Evolutionary conservation across 2,113 vertebrate species (phyloP).

Genomic region (Heterocephalus glaber): DNA sequence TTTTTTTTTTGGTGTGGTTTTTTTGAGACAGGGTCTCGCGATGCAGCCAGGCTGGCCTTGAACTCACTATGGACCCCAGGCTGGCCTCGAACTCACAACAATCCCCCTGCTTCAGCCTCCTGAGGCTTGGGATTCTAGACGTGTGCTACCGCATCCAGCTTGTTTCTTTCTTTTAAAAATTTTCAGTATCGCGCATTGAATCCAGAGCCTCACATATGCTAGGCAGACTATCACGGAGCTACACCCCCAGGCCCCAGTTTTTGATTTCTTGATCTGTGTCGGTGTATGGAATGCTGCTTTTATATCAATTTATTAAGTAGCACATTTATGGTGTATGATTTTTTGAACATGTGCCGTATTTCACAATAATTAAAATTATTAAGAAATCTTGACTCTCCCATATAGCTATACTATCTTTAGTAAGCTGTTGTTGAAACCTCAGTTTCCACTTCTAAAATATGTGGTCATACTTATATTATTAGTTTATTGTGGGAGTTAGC

Average conservation of each 20-base stretch:
- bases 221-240: neutral
- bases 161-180: neutral
- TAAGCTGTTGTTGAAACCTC: neutral
- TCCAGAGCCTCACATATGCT: neutral
- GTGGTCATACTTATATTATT: neutral
- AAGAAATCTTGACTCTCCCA: neutral
- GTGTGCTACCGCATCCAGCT: neutral
- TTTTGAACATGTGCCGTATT: neutral
- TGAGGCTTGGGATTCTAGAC: neutral
- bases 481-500: slow-evolving; percentile 1
- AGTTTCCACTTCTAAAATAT: neutral
- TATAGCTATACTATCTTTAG: neutral
- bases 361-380: neutral
- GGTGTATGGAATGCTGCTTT: neutral
- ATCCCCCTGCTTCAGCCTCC: neutral
- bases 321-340: neutral
- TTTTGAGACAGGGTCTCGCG: neutral
- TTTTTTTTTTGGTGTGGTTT: neutral
- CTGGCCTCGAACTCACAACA: neutral
- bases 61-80: neutral
- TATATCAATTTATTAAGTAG: neutral
- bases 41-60: neutral
- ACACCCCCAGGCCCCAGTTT: neutral
- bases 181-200: neutral
- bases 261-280: neutral